phyloP scores from a whole-genome alignment of 2,888 invertebrate species.

The Tipula lateralis region DNA sequence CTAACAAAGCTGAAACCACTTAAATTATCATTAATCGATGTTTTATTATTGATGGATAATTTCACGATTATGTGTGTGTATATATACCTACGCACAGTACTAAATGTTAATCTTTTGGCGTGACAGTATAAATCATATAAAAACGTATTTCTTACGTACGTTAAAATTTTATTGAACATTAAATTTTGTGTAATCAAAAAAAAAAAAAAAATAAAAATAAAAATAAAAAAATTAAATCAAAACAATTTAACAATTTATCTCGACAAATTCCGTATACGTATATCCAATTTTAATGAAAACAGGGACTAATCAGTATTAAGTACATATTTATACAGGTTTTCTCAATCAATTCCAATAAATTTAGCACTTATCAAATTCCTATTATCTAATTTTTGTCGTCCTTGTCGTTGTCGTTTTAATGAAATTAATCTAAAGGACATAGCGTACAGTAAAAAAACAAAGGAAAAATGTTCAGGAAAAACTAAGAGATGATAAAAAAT shows the following conservation, averaged over 20 bases:
- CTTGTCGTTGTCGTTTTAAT: background rate
- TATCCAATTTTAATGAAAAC: background rate
- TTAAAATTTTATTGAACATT: background rate
- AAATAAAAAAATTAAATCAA: background rate
- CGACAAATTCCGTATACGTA: background rate
- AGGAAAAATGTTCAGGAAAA: background rate
- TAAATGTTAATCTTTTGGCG: background rate
- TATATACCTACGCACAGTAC: background rate
- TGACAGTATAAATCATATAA: background rate
- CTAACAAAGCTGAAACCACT: background rate
- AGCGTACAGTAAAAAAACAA: background rate
- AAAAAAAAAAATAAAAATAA: background rate
- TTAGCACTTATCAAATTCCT: slow-evolving; percentile 19
- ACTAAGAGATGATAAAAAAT: background rate
- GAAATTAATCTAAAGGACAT: background rate
- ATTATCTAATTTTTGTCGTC: slow-evolving; percentile 5
- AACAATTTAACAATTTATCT: slow-evolving; percentile 1
- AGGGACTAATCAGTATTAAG: background rate
- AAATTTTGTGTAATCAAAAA: background rate
- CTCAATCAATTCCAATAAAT: slow-evolving; percentile 11
- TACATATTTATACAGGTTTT: slow-evolving; percentile 11
- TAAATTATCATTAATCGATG: background rate
- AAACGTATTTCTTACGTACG: background rate
- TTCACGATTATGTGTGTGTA: background rate
- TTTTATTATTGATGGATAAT: background rate